Base-by-base conservation (phyloP, 2,797 vertebrate genomes). In the Spinus pinus region DNA sequence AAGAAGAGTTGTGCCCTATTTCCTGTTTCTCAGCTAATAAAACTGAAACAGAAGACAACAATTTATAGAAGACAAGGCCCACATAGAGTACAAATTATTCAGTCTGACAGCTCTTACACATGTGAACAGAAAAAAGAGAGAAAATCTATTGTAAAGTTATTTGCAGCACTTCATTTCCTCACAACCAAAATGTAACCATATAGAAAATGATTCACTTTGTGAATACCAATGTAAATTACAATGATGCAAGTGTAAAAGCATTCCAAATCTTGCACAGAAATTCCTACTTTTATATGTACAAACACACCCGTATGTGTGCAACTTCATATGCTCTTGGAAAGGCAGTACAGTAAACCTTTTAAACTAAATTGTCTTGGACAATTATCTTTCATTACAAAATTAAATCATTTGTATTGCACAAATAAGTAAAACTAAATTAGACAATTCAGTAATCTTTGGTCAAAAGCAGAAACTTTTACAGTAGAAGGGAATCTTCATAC, bases 281-380 rank as follows among this genome's bases (percentile, higher is more conserved):
- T 19, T 67, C 21, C 23, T 56, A n/a, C 27, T 81, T 80, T 20
- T 39, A 56, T 21, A 39, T 21, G 47, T 12, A 56, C 23, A 50
- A 47, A 51, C 7, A 70, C 2, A 41, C 6, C 47, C 9, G 41
- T 14, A 51, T 1, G 14, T 0, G 0, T 54, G 15, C 5, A 53
- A 57, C 49, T 81, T 51, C 51, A 51, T 6, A 47, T 19, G 21
- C 12, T 69, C 88, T 73, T 75, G 20, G 35, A 84, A 92, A 81
- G 16, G 5, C 39, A 77, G 27, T 87, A 69, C 54, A 87, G 50
- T 42, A 78, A 90, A 57, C 10, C 31, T 92, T 77, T 81, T 64
- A 74, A 90, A 56, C 7, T 51, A 65, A 75, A 69, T 46, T 33
- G 19, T 42, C 14, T 61, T 58, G 27, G 13, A 72, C 42, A 91